Conservation (phyloP, 2,888 invertebrate genomes). For the Epirrhoe alternata region DNA sequence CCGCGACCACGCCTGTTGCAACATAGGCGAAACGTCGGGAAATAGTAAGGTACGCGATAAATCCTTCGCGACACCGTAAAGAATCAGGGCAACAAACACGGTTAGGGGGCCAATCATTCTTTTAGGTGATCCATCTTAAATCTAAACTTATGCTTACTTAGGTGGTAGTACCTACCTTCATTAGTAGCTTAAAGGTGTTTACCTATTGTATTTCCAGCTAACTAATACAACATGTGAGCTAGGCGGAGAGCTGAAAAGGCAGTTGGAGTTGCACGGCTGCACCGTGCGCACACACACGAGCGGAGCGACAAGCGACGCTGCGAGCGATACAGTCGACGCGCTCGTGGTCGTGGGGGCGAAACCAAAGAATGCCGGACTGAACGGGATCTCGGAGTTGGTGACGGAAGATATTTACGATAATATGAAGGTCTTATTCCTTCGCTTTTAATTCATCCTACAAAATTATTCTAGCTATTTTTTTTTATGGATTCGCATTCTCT, state of each 20-base stretch:
- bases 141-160: no score
- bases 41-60: no score
- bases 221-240: constrained; percentile 64
- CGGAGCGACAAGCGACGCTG: constrained; percentile 47
- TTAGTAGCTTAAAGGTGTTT: no score
- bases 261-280: constrained; percentile 64
- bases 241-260: constrained; percentile 63
- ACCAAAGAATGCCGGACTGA: constrained; percentile 54
- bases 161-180: no score
- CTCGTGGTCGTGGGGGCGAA: constrained; percentile 71
- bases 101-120: no score
- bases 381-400: constrained; percentile 63
- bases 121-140: no score
- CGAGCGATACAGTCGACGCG: constrained; percentile 59
- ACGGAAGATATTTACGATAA: constrained; percentile 70
- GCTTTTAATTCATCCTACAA: background rate
- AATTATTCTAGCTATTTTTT: no score
- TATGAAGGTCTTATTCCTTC: constrained; percentile 57
- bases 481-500: no score
- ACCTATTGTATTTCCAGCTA: constrained; percentile 48
- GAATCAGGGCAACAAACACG: no score
- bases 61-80: no score
- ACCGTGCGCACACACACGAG: constrained; percentile 56
- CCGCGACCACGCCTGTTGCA: no score
- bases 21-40: no score